phyloP scores from a whole-genome alignment of 2,113 vertebrate species.

The Oenanthe melanoleuca region DNA sequence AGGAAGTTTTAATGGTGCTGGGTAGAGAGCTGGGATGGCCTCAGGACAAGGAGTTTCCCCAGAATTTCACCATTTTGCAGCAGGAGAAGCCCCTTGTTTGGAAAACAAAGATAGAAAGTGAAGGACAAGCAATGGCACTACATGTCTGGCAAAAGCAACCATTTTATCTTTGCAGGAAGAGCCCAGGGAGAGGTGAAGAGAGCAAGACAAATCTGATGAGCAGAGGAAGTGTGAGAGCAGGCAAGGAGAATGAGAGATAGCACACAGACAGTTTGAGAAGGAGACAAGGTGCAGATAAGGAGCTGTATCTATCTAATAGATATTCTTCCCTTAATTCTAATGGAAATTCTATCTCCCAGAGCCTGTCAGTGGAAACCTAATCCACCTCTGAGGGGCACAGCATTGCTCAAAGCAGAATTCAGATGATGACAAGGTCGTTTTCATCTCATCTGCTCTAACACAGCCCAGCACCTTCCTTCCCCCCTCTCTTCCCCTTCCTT shows the following conservation, averaged over 20 bases:
- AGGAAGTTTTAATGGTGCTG: background rate
- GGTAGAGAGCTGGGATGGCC: background rate
- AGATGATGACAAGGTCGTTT: conserved; percentile 14
- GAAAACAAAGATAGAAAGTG: background rate
- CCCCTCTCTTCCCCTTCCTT: background rate
- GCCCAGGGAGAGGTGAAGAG: conserved; percentile 43
- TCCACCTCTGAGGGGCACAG: background rate
- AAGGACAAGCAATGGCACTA: conserved; percentile 7
- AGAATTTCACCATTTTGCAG: background rate
- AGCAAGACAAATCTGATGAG: conserved; percentile 33
- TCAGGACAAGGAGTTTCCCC: background rate
- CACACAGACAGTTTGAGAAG: background rate
- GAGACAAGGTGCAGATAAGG: conserved; percentile 36
- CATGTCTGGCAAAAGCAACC: background rate
- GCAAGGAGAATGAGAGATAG: conserved; percentile 46
- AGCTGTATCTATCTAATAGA: conserved; percentile 45
- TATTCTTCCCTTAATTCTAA: conserved; percentile 45
- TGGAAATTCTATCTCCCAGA: conserved; percentile 49
- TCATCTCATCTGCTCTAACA: background rate
- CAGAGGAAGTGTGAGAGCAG: background rate
- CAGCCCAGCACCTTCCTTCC: background rate
- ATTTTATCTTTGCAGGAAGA: conserved; percentile 47
- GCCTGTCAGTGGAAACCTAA: conserved; percentile 45
- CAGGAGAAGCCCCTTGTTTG: background rate
- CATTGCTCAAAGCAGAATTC: background rate